Evolutionary conservation across 2,113 vertebrate species (phyloP), one percentile per base, ranked within the genome.

Genomic region (Cricetomys ansorgei): DNA sequence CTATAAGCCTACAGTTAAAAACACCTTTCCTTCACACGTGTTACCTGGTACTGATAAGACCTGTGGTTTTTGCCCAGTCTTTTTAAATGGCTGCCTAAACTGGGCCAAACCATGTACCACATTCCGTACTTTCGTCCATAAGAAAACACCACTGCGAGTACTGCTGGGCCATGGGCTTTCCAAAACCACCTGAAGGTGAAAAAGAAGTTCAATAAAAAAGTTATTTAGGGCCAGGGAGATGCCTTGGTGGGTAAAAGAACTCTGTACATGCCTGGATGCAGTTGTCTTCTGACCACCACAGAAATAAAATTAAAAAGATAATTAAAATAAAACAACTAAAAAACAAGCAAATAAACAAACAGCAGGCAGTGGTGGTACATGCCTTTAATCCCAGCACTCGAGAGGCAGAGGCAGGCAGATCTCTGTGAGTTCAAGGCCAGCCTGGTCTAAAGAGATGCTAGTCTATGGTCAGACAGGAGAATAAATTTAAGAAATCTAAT

Each of bases 91-190:
- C 25, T 99, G 99, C 89, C 99, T 99, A 98, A 99, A 99, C 77
- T 99, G 99, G 7, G 98, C 98, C 92, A 99, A 99, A 79, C 99
- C 99, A 48, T 96, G 98, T 43, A 99, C 95, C 81, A 99, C 99
- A 45, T 99, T 99, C 19, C 99, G 99, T 83, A 99, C 98, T 97
- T 99, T 99, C 91, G 99, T 99, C 99, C 99, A 99, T 97, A 99
- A 99, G 96, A 99, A 99, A 92, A 98, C 98, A 67, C 99, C 99
- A 69, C 99, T 99, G n/a, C 99, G 99, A 97, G 99, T 99, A 94
- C 99, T 98, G 94, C 99, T 99, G 7, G 99, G 99, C 99, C 99
- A 99, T 1, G 99, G 98, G 96, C 99, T 99, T 97, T 99, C 99
- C 96, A 99, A 98, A 97, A 99, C 99, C 0, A 99, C 99, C 99